A percentile compares a stretch with the other conserved stretches of the same genome.
Conservation (phyloP, 1,140 invertebrate genomes). For the Plutomurus gul region DNA sequence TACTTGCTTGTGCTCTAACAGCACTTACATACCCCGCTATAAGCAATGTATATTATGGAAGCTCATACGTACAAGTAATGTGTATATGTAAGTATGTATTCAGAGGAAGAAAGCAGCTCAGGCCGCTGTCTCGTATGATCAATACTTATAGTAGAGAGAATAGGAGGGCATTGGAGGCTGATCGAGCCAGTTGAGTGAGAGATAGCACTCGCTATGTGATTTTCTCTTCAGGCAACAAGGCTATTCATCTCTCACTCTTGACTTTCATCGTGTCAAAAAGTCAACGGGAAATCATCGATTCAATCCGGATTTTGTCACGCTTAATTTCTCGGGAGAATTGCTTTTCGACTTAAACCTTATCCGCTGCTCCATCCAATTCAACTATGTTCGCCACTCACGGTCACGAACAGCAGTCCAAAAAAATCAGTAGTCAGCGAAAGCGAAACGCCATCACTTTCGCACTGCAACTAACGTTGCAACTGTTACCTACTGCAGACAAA, state of each 20-base stretch:
- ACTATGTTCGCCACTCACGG: background rate
- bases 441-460: too few relatives aligned
- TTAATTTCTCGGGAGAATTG: constrained; percentile 33
- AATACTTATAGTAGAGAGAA: too few relatives aligned
- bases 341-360: constrained; percentile 23
- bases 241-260: constrained; percentile 22
- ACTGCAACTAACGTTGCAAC: too few relatives aligned
- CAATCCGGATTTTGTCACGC: constrained; percentile 31
- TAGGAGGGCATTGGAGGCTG: background rate
- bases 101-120: too few relatives aligned
- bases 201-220: background rate
- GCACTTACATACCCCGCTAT: too few relatives aligned
- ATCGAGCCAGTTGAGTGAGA: background rate
- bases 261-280: constrained; percentile 26
- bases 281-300: constrained; percentile 21
- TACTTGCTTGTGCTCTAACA: too few relatives aligned
- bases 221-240: constrained; percentile 12
- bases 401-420: background rate
- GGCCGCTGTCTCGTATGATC: too few relatives aligned
- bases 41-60: too few relatives aligned
- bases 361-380: constrained; percentile 12
- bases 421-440: background rate
- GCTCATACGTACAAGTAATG: too few relatives aligned
- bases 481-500: too few relatives aligned
- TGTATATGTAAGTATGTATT: too few relatives aligned